phyloP scores from a whole-genome alignment of 1,140 invertebrate species.

The Procambarus virginalis region DNA sequence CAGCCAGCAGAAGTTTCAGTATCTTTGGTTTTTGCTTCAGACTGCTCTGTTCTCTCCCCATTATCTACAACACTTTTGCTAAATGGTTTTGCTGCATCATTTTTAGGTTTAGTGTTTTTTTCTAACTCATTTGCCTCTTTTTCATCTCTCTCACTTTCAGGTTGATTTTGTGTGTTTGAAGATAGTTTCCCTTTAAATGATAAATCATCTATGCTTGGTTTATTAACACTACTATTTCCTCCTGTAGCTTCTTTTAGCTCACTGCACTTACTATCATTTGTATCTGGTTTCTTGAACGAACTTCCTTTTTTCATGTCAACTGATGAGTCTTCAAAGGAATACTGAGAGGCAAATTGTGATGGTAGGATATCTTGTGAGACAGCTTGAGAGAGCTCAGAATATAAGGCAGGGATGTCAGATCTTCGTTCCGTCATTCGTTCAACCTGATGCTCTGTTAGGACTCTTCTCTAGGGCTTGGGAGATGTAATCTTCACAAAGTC shows the following conservation, averaged over 20 bases:
- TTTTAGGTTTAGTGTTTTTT: not conserved
- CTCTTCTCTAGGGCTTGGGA: slow-evolving; percentile 19
- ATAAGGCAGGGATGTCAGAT: slow-evolving; percentile 38
- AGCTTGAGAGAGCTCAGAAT: slow-evolving; percentile 50
- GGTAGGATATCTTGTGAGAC: slow-evolving; percentile 25
- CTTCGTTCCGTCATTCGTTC: slow-evolving; percentile 36
- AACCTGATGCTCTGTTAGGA: slow-evolving; percentile 52
- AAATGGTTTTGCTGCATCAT: not conserved
- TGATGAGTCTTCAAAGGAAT: slow-evolving; percentile 32
- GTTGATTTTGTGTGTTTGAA: not conserved
- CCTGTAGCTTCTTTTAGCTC: not conserved
- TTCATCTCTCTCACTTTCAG: not conserved
- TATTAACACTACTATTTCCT: not conserved
- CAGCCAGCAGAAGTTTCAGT: not conserved
- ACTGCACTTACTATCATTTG: not conserved
- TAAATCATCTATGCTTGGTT: not conserved
- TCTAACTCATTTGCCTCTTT: not conserved
- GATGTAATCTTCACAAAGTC: slow-evolving; percentile 42
- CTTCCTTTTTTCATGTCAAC: not conserved
- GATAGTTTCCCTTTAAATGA: not conserved
- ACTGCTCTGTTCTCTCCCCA: not conserved
- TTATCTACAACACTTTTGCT: not conserved
- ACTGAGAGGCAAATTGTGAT: slow-evolving; percentile 35
- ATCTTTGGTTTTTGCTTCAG: not conserved
- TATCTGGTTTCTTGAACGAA: not conserved